phyloP scores from a whole-genome alignment of 2,888 invertebrate species.

The Pyrgus malvae region DNA sequence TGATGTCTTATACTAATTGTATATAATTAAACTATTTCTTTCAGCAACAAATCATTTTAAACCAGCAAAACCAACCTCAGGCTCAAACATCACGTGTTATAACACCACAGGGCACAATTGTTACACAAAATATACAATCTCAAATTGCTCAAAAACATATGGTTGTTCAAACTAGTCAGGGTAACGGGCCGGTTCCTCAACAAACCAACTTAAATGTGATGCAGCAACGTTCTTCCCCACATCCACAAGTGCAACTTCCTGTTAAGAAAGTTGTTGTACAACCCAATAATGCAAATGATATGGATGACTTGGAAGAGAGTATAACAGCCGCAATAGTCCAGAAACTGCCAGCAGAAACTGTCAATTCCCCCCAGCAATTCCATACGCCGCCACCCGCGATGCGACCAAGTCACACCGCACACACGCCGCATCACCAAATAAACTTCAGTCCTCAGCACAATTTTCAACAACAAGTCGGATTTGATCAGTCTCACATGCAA shows the following conservation, averaged over 20 bases:
- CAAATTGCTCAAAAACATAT: slow-evolving; percentile 53
- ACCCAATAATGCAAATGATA: slow-evolving; percentile 71
- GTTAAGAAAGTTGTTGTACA: slow-evolving; percentile 69
- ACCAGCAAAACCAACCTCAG: slow-evolving; percentile 57
- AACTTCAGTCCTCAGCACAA: slow-evolving; percentile 52
- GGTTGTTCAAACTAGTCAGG: slow-evolving; percentile 52
- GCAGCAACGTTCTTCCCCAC: slow-evolving; percentile 50
- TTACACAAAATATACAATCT: slow-evolving; percentile 56
- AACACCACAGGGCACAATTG: slow-evolving; percentile 71
- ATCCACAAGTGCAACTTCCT: slow-evolving; percentile 48
- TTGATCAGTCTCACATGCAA: slow-evolving; percentile 55
- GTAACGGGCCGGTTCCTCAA: slow-evolving; percentile 58
- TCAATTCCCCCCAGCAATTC: slow-evolving; percentile 53
- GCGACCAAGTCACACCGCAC: slow-evolving; percentile 45
- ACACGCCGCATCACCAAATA: slow-evolving; percentile 47
- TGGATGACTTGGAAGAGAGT: slow-evolving; percentile 79
- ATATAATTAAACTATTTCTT: slow-evolving; percentile 29
- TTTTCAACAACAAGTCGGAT: slow-evolving; percentile 52
- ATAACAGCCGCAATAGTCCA: slow-evolving; percentile 77
- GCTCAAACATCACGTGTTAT: slow-evolving; percentile 57
- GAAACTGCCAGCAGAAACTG: slow-evolving; percentile 56
- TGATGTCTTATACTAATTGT: not conserved
- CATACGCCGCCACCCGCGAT: slow-evolving; percentile 53
- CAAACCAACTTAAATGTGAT: slow-evolving; percentile 49
- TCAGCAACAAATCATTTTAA: slow-evolving; percentile 57